Conservation (phyloP, 2,113 vertebrate genomes). For the Capreolus pygargus region DNA sequence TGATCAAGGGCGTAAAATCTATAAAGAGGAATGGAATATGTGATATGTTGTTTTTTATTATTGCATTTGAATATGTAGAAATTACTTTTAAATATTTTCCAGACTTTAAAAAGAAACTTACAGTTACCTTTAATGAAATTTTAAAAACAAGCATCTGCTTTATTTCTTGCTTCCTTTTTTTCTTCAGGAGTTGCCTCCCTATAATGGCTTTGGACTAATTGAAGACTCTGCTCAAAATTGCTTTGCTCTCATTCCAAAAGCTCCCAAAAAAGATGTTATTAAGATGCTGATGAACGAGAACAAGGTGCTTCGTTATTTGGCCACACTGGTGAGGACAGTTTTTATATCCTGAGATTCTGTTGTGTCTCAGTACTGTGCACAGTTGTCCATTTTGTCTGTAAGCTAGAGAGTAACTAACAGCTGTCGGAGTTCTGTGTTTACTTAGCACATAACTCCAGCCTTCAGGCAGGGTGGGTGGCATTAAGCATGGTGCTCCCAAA, state of each 20-base stretch:
- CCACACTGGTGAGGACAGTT: conserved; percentile 84
- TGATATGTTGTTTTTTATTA: neutral
- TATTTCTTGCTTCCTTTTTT: conserved; percentile 17
- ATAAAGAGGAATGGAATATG: neutral
- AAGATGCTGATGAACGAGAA: conserved; percentile 90
- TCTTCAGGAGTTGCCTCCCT: conserved; percentile 89
- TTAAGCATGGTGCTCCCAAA: neutral
- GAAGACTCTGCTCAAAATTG: conserved; percentile 96
- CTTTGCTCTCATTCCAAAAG: conserved; percentile 87
- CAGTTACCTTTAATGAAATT: neutral
- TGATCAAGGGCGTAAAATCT: neutral
- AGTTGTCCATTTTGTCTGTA: neutral
- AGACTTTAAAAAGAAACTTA: neutral
- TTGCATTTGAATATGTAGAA: neutral
- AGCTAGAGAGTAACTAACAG: neutral
- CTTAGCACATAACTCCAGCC: neutral
- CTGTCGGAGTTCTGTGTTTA: neutral
- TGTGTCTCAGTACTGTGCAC: neutral
- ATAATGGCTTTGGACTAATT: conserved; percentile 92
- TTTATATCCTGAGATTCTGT: neutral
- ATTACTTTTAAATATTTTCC: neutral
- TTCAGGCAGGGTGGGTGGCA: neutral
- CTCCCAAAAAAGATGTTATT: conserved; percentile 86
- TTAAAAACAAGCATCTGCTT: neutral
- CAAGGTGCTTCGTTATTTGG: conserved; percentile 89